Base-by-base conservation (phyloP, 2,113 vertebrate species). In the Malurus melanocephalus region DNA sequence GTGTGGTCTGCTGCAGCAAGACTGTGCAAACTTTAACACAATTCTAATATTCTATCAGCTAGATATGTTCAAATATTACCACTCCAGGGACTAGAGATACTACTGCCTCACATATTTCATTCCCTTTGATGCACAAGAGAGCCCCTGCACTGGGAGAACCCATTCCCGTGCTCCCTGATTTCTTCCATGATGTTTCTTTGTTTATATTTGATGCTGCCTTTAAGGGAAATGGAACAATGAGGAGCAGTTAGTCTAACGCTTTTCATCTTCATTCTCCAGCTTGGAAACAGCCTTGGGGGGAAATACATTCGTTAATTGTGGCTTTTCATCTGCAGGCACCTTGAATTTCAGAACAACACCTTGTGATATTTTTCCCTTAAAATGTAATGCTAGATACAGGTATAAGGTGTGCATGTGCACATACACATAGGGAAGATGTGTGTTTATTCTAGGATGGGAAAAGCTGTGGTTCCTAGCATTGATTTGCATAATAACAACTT, bases 281-380 rank as follows among this genome's bases (percentile, higher is more conserved):
- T 51, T 66, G 68, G 64, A 89, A 72, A 61, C 8, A 82, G 28
- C 24, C 27, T 75, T 23, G 18, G 18, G 21, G 21, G 14, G 7
- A 45, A 57, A 43, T 38, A 30, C 0, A 17, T 17, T 20, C 51
- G 24, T 8, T 83, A 28, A 71, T 77, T 80, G 23, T 77, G 51
- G 27, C 40, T 85, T 81, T 80, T 57, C 24, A 24, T 67, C 51
- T 51, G 16, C 67, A 87, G 82, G 42, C 33, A 55, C 17, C 1
- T 1, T 10, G 46, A 59, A 51, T 4, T 55, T 24, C 3, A 11
- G 38, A 26, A 14, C 5, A 27, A 3, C 7, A 23, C 0, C 4
- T 20, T 35, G 7, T 45, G 16, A 5, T 28, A 45, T 75, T 84
- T 68, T 13, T 4, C 27, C 38, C 28, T 71, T 61, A 14, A 60